Conservation (phyloP, 2,888 invertebrate genomes). For the Psylliodes chrysocephalus region DNA sequence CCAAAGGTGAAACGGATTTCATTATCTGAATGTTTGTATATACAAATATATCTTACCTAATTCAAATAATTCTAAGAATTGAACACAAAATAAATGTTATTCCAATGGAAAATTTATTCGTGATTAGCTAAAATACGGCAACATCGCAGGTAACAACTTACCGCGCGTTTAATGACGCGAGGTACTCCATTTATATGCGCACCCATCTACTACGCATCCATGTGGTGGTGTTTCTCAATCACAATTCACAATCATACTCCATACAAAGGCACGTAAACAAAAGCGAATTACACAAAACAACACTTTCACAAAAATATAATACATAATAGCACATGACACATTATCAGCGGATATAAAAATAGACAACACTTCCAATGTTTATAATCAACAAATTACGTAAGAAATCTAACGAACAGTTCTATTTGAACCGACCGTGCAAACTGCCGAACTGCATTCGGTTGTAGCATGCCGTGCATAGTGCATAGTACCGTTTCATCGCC, state of each 20-base stretch:
- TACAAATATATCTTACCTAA: too few species aligned
- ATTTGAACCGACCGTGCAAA: slow-evolving; percentile 54
- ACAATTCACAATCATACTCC: slow-evolving; percentile 50
- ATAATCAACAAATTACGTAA: slow-evolving; percentile 53
- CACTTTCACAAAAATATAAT: slow-evolving; percentile 22
- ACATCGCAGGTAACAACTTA: slow-evolving; percentile 25
- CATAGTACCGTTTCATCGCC: slow-evolving; percentile 48
- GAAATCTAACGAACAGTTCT: slow-evolving; percentile 49
- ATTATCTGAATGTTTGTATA: too few species aligned
- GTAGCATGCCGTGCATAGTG: slow-evolving; percentile 50
- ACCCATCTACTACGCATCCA: slow-evolving; percentile 62
- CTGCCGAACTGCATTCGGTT: slow-evolving; percentile 48
- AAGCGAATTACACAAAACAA: slow-evolving; percentile 29
- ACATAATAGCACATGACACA: slow-evolving; percentile 14
- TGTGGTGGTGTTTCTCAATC: slow-evolving; percentile 60
- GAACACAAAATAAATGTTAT: too few species aligned
- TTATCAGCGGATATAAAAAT: neutral
- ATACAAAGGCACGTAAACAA: slow-evolving; percentile 54
- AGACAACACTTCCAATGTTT: slow-evolving; percentile 28
- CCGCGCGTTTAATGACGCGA: slow-evolving; percentile 35
- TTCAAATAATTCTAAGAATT: too few species aligned
- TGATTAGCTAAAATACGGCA: slow-evolving; percentile 4
- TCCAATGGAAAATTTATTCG: too few species aligned
- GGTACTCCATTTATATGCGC: slow-evolving; percentile 46
- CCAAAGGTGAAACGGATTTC: too few species aligned